Base-by-base conservation (phyloP, 1,140 invertebrate genomes). In the Trichonephila clavata region DNA sequence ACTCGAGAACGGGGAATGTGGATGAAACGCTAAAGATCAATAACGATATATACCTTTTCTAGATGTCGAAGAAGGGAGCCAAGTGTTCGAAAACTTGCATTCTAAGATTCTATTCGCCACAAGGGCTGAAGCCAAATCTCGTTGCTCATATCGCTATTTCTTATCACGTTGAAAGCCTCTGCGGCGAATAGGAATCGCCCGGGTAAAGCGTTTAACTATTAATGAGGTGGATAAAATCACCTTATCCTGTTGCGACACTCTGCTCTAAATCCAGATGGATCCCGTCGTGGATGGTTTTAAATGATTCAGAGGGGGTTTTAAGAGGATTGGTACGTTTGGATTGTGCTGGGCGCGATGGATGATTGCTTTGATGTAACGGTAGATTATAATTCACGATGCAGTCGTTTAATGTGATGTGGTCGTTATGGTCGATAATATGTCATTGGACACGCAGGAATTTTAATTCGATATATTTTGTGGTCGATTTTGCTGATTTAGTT, bases 211-310 rank as follows among this genome's bases (percentile, higher is more conserved):
- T 77, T 77, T 77, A 77, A 77, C 71, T 77, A 77, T 77, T 77
- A 77, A 77, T 77, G 71, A 77, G 24, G 32, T 18, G 71, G 71
- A 77, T 77, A 32, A 77, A 77, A 77, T 77, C 32, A 20, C 71
- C 71, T 77, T 77, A 77, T 77, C 71, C 71, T 77, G 71, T 77
- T 77, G 71, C 32, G 71, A 77, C 71, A 77, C 27, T 77, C 13
- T 21, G n/a, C n/a, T n/a, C 65, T 8, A 68, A 68, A 68, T 68
- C 65, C 71, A 77, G 27, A 39, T 77, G 61, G 6, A 20, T 18
- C 61, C 21, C 16, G 71, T 77, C 71, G 10, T 14, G 14, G 71
- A 13, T 7, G 71, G 71, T 77, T 77, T 77, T 77, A 77, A 77
- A 77, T 77, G 71, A 77, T 77, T 18, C 71, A 77, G 27, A 10